Evolutionary conservation across 2,113 vertebrate genomes (phyloP), one percentile per base, ranked within the genome.

Genomic region (Lucifuga dentata): DNA sequence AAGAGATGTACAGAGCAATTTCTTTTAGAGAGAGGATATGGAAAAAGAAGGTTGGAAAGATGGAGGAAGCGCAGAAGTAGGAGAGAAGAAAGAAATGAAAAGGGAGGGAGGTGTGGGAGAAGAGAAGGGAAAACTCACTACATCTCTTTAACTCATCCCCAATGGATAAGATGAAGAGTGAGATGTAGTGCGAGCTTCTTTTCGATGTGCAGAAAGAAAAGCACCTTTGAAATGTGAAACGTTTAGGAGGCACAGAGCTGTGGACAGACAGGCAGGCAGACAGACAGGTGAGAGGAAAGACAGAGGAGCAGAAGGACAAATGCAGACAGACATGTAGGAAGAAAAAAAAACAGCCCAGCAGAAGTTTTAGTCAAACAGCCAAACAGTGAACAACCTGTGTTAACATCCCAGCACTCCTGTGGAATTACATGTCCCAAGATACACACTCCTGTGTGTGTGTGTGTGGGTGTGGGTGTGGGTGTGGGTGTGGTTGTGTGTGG

Each of bases 161-260:
- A 45, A 61, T 1, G 67, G 67, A 60, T 69, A 70, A 77, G 63
- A 73, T 12, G 1, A 55, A 52, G 43, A 72, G 49, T 55, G 63
- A 59, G 60, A 51, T 68, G 56, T 55, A 51, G 49, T 32, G 49
- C 49, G 55, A 43, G 65, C 46, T 65, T 84, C 56, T 67, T 21
- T 80, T 74, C 53, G 26, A 76, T 81, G 68, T 60, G 59, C 23
- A 35, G 48, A 76, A 49, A 60, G 58, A 80, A 78, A 62, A 68
- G 59, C 21, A 70, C 55, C 77, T 73, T 84, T 85, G 68, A 78
- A 83, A 75, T 81, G 43, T 44, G 60, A 76, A 67, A 70, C 36
- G 44, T 72, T 81, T 59, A 53, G 64, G 64, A 53, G 64, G 64
- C 63, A 38, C 16, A 49, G 73, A 68, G 45, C 41, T 2, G 70